Evolutionary conservation across 1,140 invertebrate genomes (phyloP).

Genomic region (Listronotus bonariensis): DNA sequence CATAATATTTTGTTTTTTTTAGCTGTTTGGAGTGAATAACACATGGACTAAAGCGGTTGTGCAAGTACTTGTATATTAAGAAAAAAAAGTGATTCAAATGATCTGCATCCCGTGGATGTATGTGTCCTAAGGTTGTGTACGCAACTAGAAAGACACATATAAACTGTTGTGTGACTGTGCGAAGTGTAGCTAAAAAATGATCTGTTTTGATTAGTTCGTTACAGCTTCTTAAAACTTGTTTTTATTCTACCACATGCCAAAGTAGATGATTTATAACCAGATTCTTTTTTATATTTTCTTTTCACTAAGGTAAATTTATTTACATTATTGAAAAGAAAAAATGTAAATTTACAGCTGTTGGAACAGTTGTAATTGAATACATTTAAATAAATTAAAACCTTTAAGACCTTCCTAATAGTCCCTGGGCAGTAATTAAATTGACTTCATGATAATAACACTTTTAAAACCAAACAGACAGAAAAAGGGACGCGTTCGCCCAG

Average conservation of each 20-base stretch:
- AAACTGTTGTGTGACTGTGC: constrained; percentile 12
- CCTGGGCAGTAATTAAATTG: too few species aligned
- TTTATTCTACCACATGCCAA: not conserved
- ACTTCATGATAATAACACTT: too few species aligned
- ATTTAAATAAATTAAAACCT: too few species aligned
- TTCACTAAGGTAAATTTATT: too few species aligned
- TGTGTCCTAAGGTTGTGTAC: not conserved
- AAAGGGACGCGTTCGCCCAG: too few species aligned
- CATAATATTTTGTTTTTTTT: not conserved
- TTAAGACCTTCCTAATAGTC: too few species aligned
- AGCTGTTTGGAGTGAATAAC: constrained; percentile 30
- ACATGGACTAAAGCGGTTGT: constrained; percentile 20
- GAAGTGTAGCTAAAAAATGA: constrained; percentile 6
- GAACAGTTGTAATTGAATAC: too few species aligned
- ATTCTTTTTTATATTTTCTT: too few species aligned
- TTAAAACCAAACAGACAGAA: too few species aligned
- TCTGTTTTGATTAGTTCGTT: constrained; percentile 24
- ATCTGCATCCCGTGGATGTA: constrained; percentile 28
- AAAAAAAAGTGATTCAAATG: constrained; percentile 26
- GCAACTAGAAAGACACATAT: not conserved
- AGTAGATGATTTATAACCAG: too few species aligned
- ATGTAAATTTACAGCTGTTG: too few species aligned
- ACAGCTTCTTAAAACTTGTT: constrained; percentile 4
- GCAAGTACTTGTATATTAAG: constrained; percentile 20
- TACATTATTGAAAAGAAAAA: too few species aligned